These are phyloP conservation scores for Pristionchus pacificus DNA, from an alignment of 1,140 invertebrate genomes.

Conservation along the genomic window DNA sequence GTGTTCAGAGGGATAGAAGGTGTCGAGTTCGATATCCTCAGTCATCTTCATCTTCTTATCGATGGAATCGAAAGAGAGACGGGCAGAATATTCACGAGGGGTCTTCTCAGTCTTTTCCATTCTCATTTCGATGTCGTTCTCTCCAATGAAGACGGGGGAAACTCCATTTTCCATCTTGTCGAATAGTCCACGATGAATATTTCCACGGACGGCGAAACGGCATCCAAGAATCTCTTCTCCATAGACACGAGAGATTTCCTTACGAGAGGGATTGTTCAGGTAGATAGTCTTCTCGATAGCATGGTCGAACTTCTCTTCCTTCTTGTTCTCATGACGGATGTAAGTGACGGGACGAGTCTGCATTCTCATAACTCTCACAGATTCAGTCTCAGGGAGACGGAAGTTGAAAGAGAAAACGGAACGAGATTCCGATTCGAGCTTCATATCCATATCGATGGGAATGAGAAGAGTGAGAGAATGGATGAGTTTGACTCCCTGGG, in stretches of 20 bases:
- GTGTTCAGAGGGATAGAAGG: conserved; percentile 16
- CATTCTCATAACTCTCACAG: too few relatives aligned
- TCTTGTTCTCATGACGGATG: conserved; percentile 20
- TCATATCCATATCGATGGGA: conserved; percentile 27
- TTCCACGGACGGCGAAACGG: conserved; percentile 9
- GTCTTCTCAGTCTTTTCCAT: conserved; percentile 6
- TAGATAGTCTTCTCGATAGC: conserved; percentile 34
- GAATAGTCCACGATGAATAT: conserved; percentile 2
- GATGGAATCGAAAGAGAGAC: background rate
- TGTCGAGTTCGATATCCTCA: conserved; percentile 9
- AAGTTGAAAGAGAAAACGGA: background rate
- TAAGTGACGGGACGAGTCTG: conserved; percentile 33
- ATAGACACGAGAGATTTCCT: background rate
- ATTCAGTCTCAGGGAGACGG: conserved; percentile 2
- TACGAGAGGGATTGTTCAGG: conserved; percentile 17
- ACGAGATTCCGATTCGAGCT: conserved; percentile 3
- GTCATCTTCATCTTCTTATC: conserved; percentile 6
- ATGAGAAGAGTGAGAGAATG: conserved; percentile 22
- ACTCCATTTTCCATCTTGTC: too few relatives aligned
- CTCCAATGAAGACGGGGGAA: conserved; percentile 20
- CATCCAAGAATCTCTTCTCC: conserved; percentile 10
- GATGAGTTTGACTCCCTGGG: conserved; percentile 29
- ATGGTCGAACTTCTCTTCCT: conserved; percentile 20
- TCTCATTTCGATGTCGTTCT: conserved; percentile 19
- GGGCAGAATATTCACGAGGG: conserved; percentile 7